Percentiles rank a stretch among this genome's conserved stretches.
Evolutionary conservation across 1,140 invertebrate genomes (phyloP).

Genomic region (Bombus soroeensis): DNA sequence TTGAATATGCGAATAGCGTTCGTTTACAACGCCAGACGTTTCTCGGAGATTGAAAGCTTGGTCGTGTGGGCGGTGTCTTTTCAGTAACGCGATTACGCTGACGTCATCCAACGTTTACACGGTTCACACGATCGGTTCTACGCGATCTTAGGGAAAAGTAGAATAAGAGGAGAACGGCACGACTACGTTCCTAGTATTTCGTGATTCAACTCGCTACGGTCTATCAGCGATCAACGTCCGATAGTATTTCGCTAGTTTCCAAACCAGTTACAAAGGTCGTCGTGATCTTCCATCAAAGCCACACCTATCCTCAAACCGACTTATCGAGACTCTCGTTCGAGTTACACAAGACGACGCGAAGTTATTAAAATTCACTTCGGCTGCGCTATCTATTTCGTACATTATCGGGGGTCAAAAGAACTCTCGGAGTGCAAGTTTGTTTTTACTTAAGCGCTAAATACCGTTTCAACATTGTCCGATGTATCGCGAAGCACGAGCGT

Average conservation of each 20-base stretch:
- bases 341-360: constrained; percentile 5
- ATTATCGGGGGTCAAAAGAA: constrained; percentile 18
- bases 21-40: neutral
- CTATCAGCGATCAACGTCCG: too few relatives aligned
- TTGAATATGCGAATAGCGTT: neutral
- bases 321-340: neutral
- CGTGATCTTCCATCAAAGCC: neutral
- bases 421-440: too few relatives aligned
- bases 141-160: neutral
- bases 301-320: neutral
- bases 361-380: neutral
- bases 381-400: neutral
- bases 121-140: too few relatives aligned
- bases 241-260: too few relatives aligned
- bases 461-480: too few relatives aligned
- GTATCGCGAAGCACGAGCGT: too few relatives aligned
- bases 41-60: neutral
- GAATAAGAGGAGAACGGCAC: neutral
- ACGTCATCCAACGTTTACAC: too few relatives aligned
- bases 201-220: neutral
- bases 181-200: too few relatives aligned
- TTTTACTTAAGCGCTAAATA: neutral
- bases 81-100: neutral
- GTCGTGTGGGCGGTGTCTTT: neutral
- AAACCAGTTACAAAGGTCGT: too few relatives aligned